A percentile compares a stretch with the other conserved stretches of the same genome.
These are phyloP conservation scores for Lagopus leucura DNA, from an alignment of 2,113 vertebrate species.

Conservation along the genomic window DNA sequence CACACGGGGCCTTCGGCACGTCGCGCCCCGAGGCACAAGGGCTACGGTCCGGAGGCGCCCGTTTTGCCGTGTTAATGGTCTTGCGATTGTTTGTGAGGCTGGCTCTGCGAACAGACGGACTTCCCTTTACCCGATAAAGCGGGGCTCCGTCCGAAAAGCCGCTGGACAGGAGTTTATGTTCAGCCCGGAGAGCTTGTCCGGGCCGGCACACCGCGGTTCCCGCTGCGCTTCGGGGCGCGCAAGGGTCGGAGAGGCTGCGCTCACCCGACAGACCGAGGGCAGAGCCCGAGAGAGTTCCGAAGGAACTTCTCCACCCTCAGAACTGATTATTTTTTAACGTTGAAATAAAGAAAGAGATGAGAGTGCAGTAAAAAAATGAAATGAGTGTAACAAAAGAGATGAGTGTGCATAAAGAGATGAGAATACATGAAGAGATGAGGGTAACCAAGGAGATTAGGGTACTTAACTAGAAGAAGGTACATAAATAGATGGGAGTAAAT, in stretches of 20 bases:
- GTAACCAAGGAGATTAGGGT: background rate
- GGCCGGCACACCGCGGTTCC: background rate
- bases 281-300: background rate
- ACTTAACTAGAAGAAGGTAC: background rate
- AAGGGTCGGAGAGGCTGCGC: too few relatives aligned
- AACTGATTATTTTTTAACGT: background rate
- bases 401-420: background rate
- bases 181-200: too few relatives aligned
- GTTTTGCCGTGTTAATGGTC: fast-evolving
- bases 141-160: fast-evolving
- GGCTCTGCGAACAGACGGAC: background rate
- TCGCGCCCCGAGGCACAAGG: fast-evolving
- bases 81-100: fast-evolving
- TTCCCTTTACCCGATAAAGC: background rate
- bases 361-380: background rate
- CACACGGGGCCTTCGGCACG: too few relatives aligned
- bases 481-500: background rate
- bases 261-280: background rate
- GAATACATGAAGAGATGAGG: background rate
- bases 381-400: background rate
- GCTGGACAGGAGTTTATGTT: fast-evolving
- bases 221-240: fast-evolving
- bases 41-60: background rate
- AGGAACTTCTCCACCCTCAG: background rate
- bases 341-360: background rate